Conservation (phyloP, 2,113 vertebrate genomes). For the Brienomyrus longianalis region DNA sequence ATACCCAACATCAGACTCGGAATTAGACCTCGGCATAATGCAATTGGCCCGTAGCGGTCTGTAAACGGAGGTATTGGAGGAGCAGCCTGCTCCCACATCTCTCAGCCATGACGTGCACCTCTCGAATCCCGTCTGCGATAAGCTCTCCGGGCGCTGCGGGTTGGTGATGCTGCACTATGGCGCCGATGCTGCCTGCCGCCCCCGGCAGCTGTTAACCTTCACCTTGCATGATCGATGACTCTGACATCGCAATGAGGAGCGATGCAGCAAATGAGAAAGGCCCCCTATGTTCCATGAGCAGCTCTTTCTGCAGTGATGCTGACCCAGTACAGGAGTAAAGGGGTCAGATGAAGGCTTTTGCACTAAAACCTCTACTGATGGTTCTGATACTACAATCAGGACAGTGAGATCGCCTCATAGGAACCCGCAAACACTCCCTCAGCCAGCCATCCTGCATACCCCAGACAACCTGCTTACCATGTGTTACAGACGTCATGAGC, state of each 20-base stretch:
- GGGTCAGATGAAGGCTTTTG: background rate
- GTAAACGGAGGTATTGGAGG: slow-evolving; percentile 56
- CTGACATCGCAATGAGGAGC: background rate
- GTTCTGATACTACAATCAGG: background rate
- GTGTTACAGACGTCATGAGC: slow-evolving; percentile 15
- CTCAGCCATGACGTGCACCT: background rate
- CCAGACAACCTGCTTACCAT: slow-evolving; percentile 23
- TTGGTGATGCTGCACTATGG: background rate
- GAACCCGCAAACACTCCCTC: background rate
- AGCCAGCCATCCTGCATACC: background rate
- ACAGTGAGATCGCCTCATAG: background rate
- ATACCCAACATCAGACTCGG: slow-evolving; percentile 61
- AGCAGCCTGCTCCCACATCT: background rate
- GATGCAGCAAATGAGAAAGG: background rate
- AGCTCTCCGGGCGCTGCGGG: background rate
- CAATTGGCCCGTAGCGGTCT: slow-evolving; percentile 55
- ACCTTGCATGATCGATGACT: background rate
- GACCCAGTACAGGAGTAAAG: background rate
- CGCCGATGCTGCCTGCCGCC: background rate
- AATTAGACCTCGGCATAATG: slow-evolving; percentile 43
- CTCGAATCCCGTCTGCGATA: background rate
- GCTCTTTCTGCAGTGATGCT: background rate
- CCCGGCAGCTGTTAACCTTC: background rate
- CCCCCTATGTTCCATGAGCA: too few species aligned
- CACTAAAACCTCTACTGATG: background rate